Evolutionary conservation across 2,797 vertebrate genomes (phyloP), one percentile per base, ranked within the genome.

Genomic region (Sebastes matsubarae): DNA sequence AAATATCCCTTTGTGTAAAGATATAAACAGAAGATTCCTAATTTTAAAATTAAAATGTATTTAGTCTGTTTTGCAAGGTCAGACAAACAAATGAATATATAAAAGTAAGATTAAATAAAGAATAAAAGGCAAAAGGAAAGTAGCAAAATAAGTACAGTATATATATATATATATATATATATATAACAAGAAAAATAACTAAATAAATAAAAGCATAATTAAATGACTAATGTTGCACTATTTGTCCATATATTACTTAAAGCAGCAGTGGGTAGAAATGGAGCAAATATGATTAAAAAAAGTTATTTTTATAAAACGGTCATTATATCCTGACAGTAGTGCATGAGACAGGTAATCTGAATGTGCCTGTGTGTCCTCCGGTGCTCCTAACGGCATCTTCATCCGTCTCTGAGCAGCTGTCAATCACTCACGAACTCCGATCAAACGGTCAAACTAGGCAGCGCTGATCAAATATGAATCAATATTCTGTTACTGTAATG

Each of bases 391-490:
- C 0, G 42, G 14, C 42, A 46, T 46, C 6, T 46, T 16, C 42
- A 46, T 38, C 36, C 36, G 0, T 42, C 0, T 16, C 38, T 42
- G 38, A 42, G 16, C 42, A 46, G 6, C 42, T 46, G 16, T 46
- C 14, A 46, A 18, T 18, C 42, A 46, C 14, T 46, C 13, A 14
- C 42, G 0, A 46, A 46, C 42, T 3, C 3, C 0, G 6, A 46
- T 46, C 0, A 46, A 46, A 46, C 6, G 42, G 16, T 46, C 42
- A 46, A 46, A 46, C 42, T 46, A 46, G 42, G 14, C 14, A 46
- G 38, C 6, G 38, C 14, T 18, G 14, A 46, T 46, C 14, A 46
- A 46, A 46, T 46, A 0, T 46, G 3, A 46, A 46, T 46, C 42
- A 46, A 18, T 7, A 46, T 46, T 46, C 5, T 46, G 42, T 46